Percentiles rank a stretch among this genome's conserved stretches.
phyloP scores from a whole-genome alignment of 2,797 vertebrate species.

The Coluber constrictor region DNA sequence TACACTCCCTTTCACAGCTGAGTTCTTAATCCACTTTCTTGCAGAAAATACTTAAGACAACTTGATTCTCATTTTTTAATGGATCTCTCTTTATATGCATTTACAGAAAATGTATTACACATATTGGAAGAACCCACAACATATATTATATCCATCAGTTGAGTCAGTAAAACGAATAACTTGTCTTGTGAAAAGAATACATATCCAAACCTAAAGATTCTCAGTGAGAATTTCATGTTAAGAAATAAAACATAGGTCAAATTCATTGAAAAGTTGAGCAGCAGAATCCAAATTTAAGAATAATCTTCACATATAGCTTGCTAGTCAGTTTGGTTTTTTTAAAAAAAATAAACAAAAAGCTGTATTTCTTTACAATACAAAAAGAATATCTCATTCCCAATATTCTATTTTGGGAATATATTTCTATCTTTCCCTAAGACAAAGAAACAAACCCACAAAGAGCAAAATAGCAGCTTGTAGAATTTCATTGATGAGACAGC shows the following conservation, averaged over 20 bases:
- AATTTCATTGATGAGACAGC: not conserved
- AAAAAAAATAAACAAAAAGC: not conserved
- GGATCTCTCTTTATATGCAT: not conserved
- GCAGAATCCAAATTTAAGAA: not conserved
- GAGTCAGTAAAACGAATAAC: not conserved
- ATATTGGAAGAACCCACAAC: not conserved
- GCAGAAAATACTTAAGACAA: not conserved
- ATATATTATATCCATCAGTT: not conserved
- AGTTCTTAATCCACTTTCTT: not conserved
- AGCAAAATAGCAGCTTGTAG: not conserved
- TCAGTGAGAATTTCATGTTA: not conserved
- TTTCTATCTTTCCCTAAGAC: conserved; percentile 22
- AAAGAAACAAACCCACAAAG: conserved; percentile 10
- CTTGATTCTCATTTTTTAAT: not conserved
- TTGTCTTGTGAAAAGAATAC: not conserved
- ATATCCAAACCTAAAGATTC: not conserved
- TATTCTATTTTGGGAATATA: conserved; percentile 17
- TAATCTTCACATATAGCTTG: not conserved
- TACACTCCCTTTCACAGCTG: not conserved
- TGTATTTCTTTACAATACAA: not conserved
- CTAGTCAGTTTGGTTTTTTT: not conserved
- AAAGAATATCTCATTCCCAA: not conserved
- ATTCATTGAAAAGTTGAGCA: not conserved
- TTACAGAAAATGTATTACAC: not conserved
- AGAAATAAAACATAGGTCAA: not conserved